Evolutionary conservation across 2,888 invertebrate genomes (phyloP).

Genomic region (Tribolium freemani): DNA sequence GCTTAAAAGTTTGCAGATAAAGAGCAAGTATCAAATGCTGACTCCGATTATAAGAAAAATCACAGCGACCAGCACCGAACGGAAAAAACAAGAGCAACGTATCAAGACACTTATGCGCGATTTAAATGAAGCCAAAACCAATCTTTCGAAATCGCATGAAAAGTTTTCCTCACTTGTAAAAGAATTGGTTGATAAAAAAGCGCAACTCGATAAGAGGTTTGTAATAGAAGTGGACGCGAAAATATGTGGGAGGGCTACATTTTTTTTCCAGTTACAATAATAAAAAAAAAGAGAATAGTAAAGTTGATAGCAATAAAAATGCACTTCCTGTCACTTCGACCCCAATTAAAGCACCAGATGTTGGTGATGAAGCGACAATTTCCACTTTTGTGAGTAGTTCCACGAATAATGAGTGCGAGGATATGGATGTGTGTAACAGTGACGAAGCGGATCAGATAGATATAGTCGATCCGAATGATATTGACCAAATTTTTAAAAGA

Average conservation of each 20-base stretch:
- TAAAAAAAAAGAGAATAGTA: slow-evolving; percentile 1
- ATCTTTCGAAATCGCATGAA: slow-evolving; percentile 58
- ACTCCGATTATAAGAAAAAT: slow-evolving; percentile 63
- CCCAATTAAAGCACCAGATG: slow-evolving; percentile 8
- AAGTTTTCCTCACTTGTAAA: slow-evolving; percentile 58
- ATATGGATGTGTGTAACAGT: slow-evolving; percentile 43
- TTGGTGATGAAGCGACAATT: slow-evolving; percentile 5
- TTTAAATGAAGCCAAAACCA: slow-evolving; percentile 59
- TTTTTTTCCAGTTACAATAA: slow-evolving; percentile 18
- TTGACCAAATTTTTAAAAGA: slow-evolving; percentile 50
- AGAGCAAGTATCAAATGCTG: slow-evolving; percentile 66
- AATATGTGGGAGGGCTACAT: not conserved
- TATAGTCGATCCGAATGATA: slow-evolving; percentile 56
- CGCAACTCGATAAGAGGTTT: slow-evolving; percentile 63
- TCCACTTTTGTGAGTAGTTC: slow-evolving; percentile 1
- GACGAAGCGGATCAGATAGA: slow-evolving; percentile 37
- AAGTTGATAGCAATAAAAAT: not conserved
- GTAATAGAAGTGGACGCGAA: slow-evolving; percentile 42
- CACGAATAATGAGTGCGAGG: slow-evolving; percentile 35
- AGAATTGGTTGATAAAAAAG: slow-evolving; percentile 59
- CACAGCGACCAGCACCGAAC: slow-evolving; percentile 60
- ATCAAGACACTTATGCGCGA: slow-evolving; percentile 61
- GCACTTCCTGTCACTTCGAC: slow-evolving; percentile 24
- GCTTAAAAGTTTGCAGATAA: slow-evolving; percentile 64
- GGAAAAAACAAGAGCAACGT: slow-evolving; percentile 61